These are phyloP conservation scores for Corythaeola cristata DNA, from an alignment of 2,113 vertebrate species.

Conservation along the genomic window DNA sequence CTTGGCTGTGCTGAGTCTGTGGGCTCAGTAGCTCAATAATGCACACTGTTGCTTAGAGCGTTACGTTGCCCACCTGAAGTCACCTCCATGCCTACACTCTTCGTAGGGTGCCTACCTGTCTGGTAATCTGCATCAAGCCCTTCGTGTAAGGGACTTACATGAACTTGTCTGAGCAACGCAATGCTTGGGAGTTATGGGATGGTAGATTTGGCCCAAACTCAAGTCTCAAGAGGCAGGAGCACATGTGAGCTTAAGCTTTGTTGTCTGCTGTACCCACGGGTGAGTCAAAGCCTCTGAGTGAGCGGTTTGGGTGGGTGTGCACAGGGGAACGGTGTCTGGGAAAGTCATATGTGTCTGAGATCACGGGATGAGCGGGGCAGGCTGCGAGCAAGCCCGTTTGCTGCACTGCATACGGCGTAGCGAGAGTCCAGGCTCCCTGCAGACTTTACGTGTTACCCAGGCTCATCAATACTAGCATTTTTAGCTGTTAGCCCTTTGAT, in stretches of 20 bases:
- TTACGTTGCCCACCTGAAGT: fast-evolving
- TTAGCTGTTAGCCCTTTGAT: neutral
- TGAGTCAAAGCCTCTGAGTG: neutral
- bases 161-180: fast-evolving
- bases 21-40: neutral
- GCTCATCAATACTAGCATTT: neutral
- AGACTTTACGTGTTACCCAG: neutral
- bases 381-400: neutral
- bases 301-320: neutral
- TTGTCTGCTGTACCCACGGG: neutral
- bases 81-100: fast-evolving
- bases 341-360: neutral
- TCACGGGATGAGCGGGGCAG: fast-evolving
- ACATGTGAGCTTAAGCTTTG: neutral
- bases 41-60: fast-evolving
- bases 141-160: fast-evolving
- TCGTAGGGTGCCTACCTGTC: neutral
- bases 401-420: fast-evolving
- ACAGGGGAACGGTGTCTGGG: fast-evolving
- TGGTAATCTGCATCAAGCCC: neutral
- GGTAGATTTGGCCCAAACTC: neutral
- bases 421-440: neutral
- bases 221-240: neutral
- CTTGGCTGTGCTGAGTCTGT: fast-evolving
- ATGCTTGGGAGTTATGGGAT: neutral